Percentiles rank a stretch among this genome's conserved stretches.
These are phyloP conservation scores for Cerastis leucographa DNA, from an alignment of 2,888 invertebrate species.

Conservation along the genomic window DNA sequence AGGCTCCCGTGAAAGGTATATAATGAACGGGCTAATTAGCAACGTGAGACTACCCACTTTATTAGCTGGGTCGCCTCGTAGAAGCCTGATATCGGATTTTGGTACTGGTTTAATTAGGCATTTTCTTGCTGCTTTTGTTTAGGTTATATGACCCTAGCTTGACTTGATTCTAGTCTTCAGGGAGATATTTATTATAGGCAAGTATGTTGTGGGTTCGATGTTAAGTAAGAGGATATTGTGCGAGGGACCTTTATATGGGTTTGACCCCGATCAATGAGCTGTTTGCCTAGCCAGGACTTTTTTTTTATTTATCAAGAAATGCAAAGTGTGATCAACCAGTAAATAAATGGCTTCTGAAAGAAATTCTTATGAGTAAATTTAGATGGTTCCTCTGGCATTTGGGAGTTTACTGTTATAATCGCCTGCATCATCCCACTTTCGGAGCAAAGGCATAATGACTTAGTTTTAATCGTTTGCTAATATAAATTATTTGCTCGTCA, in stretches of 20 bases:
- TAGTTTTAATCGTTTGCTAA: not conserved
- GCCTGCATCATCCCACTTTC: not conserved
- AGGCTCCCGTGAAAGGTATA: conserved; percentile 88
- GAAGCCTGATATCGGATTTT: conserved; percentile 88
- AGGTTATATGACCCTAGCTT: conserved; percentile 57
- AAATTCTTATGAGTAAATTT: not conserved
- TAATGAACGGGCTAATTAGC: conserved; percentile 90
- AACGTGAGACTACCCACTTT: conserved; percentile 88
- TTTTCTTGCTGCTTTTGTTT: conserved; percentile 81
- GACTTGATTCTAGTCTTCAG: conserved; percentile 49
- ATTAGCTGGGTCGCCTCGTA: conserved; percentile 86
- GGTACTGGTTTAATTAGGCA: conserved; percentile 88
- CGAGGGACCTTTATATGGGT: not conserved
- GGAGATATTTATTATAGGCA: conserved; percentile 32
- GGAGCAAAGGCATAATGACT: not conserved
- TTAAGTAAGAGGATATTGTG: conserved; percentile 5
- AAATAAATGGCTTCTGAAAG: not conserved
- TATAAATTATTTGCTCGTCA: not conserved
- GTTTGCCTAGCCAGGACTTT: not conserved
- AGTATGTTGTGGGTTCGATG: not conserved
- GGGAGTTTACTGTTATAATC: not conserved
- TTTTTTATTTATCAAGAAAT: not conserved
- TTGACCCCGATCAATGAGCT: not conserved
- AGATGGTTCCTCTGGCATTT: not conserved
- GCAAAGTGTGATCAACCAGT: no score